Percentiles rank a stretch among this genome's conserved stretches.
Conservation (phyloP, 2,888 invertebrate genomes). For the Acutogordius australiensis region DNA sequence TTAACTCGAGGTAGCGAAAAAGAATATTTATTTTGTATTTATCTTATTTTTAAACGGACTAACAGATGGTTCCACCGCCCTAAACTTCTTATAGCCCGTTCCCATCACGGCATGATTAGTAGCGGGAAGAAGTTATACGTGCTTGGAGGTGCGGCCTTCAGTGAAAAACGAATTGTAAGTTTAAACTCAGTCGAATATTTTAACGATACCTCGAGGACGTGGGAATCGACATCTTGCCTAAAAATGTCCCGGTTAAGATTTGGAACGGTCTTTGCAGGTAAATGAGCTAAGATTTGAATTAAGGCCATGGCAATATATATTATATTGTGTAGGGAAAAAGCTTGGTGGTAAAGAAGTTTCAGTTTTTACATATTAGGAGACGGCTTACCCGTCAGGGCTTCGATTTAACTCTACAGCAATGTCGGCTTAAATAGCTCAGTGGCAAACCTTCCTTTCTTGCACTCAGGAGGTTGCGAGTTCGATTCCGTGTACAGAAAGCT, state of each 20-base stretch:
- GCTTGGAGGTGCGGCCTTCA: slow-evolving; percentile 1
- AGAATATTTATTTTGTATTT: too few species aligned
- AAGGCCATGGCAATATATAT: not conserved
- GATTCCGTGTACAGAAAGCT: too few species aligned
- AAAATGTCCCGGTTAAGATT: not conserved
- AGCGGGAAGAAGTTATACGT: not conserved
- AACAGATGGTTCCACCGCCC: slow-evolving; percentile 2
- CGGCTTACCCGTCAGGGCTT: too few species aligned
- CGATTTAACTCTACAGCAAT: too few species aligned
- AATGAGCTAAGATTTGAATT: not conserved
- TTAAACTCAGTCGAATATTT: slow-evolving; percentile 3
- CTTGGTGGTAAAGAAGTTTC: too few species aligned
- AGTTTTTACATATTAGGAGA: too few species aligned
- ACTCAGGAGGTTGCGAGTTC: too few species aligned
- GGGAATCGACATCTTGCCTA: not conserved
- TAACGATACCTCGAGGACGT: not conserved
- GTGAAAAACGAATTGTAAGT: not conserved
- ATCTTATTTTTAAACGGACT: too few species aligned
- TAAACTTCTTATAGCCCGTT: not conserved
- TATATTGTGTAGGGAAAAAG: too few species aligned
- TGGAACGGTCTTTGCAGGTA: not conserved
- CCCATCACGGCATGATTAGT: not conserved
- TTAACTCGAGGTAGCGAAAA: too few species aligned
- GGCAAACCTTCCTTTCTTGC: too few species aligned
- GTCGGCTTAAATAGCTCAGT: too few species aligned